phyloP scores from a whole-genome alignment of 2,113 vertebrate genomes.

The Corythoichthys intestinalis region DNA sequence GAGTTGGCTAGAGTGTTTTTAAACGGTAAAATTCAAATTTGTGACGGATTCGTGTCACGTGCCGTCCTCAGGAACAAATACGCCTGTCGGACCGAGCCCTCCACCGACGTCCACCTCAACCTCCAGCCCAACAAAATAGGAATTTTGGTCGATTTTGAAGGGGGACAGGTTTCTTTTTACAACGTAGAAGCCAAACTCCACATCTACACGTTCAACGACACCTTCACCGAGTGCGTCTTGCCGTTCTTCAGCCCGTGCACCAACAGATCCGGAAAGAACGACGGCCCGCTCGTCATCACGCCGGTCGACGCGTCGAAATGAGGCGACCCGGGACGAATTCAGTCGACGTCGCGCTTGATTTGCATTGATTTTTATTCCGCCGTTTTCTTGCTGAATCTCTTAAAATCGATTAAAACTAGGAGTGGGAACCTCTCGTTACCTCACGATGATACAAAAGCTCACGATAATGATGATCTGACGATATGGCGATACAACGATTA shows the following conservation, averaged over 20 bases:
- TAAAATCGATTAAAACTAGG: background rate
- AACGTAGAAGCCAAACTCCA: constrained; percentile 54
- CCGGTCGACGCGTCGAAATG: constrained; percentile 22
- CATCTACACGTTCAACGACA: constrained; percentile 66
- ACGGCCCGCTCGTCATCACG: constrained; percentile 60
- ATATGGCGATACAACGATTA: too few species aligned
- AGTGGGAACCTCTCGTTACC: too few species aligned
- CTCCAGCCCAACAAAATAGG: constrained; percentile 48
- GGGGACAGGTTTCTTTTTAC: constrained; percentile 70
- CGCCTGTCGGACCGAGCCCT: constrained; percentile 48
- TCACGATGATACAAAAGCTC: too few species aligned
- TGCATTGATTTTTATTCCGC: background rate
- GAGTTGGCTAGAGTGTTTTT: constrained; percentile 2
- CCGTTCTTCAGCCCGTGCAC: constrained; percentile 79
- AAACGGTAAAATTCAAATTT: background rate
- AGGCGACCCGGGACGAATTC: background rate
- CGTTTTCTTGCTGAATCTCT: background rate
- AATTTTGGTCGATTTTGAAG: constrained; percentile 64
- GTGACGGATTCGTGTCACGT: too few species aligned
- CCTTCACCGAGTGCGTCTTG: constrained; percentile 68
- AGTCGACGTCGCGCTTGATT: background rate
- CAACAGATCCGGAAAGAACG: constrained; percentile 59
- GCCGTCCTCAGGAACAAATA: constrained; percentile 52
- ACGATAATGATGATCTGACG: too few species aligned
- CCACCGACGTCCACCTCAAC: constrained; percentile 34